Percentiles rank a stretch among this genome's conserved stretches.
Evolutionary conservation across 2,113 vertebrate species (phyloP).

Genomic region (Ornithorhynchus anatinus): DNA sequence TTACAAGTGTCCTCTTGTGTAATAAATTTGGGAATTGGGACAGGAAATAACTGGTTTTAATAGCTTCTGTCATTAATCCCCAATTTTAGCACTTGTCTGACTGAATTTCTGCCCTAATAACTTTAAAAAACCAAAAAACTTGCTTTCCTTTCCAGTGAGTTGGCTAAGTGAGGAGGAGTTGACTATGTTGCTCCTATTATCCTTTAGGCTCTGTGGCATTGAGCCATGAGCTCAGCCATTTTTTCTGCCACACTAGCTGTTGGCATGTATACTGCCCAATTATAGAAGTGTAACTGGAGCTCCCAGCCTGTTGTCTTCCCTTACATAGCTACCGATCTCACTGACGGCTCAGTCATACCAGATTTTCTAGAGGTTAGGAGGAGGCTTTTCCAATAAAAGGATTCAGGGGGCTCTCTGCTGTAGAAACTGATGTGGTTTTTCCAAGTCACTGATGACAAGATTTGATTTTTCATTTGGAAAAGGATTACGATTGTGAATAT

Average conservation of each 20-base stretch:
- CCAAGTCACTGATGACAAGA: neutral
- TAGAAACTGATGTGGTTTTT: neutral
- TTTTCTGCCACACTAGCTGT: slow-evolving; percentile 8
- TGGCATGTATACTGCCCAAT: slow-evolving; percentile 56
- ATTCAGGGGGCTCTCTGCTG: neutral
- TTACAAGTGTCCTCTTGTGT: too few relatives aligned
- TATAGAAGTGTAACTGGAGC: slow-evolving; percentile 70
- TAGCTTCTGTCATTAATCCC: too few relatives aligned
- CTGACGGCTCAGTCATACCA: slow-evolving; percentile 70
- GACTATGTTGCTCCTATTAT: neutral
- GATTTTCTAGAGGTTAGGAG: slow-evolving; percentile 48
- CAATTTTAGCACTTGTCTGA: too few relatives aligned
- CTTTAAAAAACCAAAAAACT: too few relatives aligned
- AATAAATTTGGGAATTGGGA: too few relatives aligned
- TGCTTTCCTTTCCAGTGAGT: too few relatives aligned
- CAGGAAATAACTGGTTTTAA: too few relatives aligned
- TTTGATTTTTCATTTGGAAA: neutral
- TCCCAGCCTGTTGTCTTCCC: slow-evolving; percentile 44
- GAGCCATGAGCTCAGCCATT: slow-evolving; percentile 13
- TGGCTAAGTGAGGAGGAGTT: too few relatives aligned
- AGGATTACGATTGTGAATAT: neutral
- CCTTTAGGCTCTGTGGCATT: neutral
- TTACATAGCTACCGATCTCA: slow-evolving; percentile 65
- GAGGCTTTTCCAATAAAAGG: slow-evolving; percentile 23
- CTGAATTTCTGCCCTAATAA: too few relatives aligned